phyloP scores from a whole-genome alignment of 2,888 invertebrate genomes.

The Corythucha ciliata region DNA sequence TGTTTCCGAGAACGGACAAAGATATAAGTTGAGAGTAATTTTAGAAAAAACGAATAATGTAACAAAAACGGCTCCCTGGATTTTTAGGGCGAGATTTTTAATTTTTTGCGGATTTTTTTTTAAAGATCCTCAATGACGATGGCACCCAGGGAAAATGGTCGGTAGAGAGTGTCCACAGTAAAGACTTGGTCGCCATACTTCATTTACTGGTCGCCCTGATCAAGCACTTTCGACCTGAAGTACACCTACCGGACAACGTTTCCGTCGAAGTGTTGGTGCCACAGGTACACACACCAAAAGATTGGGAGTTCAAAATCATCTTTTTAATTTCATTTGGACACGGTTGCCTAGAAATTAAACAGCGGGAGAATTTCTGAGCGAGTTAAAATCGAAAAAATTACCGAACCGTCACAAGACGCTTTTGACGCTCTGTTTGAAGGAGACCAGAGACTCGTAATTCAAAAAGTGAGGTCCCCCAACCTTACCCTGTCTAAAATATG shows the following conservation, averaged over 20 bases:
- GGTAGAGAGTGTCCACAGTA: constrained; percentile 91
- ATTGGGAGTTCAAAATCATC: too few species aligned
- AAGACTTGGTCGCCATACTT: constrained; percentile 90
- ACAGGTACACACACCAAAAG: constrained; percentile 49
- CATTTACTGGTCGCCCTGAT: constrained; percentile 88
- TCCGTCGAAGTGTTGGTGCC: constrained; percentile 85
- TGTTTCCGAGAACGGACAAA: constrained; percentile 94
- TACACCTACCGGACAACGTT: constrained; percentile 92
- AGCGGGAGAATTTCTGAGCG: too few species aligned
- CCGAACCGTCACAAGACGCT: too few species aligned
- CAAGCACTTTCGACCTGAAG: constrained; percentile 88
- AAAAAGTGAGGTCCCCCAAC: too few species aligned
- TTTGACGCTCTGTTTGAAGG: too few species aligned
- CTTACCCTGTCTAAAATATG: too few species aligned
- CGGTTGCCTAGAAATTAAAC: too few species aligned
- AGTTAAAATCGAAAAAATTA: too few species aligned
- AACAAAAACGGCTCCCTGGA: too few species aligned
- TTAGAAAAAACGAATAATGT: constrained; percentile 80
- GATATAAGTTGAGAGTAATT: constrained; percentile 84
- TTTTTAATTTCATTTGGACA: neutral
- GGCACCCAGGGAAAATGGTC: constrained; percentile 85
- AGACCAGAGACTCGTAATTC: too few species aligned
- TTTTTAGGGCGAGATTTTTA: neutral
- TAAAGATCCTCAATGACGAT: constrained; percentile 57
- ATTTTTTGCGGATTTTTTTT: constrained; percentile 20